phyloP scores from a whole-genome alignment of 2,888 invertebrate genomes.

The Megastigmus dorsalis region DNA sequence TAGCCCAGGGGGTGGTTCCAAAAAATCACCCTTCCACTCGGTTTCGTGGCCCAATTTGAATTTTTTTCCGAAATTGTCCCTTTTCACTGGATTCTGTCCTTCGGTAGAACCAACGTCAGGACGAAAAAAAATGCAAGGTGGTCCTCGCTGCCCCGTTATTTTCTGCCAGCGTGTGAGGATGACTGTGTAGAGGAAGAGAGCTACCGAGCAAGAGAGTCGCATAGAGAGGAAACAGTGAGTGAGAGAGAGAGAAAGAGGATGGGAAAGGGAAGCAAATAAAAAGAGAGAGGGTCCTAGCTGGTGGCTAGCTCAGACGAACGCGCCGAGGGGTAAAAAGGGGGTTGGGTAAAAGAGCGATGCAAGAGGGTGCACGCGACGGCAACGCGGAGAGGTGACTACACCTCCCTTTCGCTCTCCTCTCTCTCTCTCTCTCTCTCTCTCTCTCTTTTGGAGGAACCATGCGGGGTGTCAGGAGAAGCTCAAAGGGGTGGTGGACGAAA shows the following conservation, averaged over 20 bases:
- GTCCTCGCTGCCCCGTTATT: slow-evolving; percentile 34
- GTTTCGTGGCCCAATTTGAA: neutral
- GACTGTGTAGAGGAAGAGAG: slow-evolving; percentile 4
- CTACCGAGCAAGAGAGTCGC: too few relatives aligned
- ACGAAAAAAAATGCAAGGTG: slow-evolving; percentile 45
- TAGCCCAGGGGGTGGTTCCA: neutral
- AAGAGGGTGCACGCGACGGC: slow-evolving; percentile 53
- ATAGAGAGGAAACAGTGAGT: neutral
- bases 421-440: slow-evolving; percentile 32
- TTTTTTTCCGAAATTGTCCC: too few relatives aligned
- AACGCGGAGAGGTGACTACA: slow-evolving; percentile 30
- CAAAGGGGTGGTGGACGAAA: slow-evolving; percentile 64
- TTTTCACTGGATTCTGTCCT: slow-evolving; percentile 10
- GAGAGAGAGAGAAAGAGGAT: neutral
- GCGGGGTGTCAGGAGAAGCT: slow-evolving; percentile 55
- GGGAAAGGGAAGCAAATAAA: slow-evolving; percentile 24
- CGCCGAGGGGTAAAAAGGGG: slow-evolving; percentile 41
- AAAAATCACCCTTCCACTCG: neutral
- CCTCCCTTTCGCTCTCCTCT: slow-evolving; percentile 18
- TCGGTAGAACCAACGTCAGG: slow-evolving; percentile 33
- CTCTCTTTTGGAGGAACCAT: slow-evolving; percentile 56
- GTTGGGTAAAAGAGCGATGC: slow-evolving; percentile 43
- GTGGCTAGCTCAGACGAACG: slow-evolving; percentile 48
- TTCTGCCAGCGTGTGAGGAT: slow-evolving; percentile 23
- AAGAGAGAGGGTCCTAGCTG: slow-evolving; percentile 44